Conservation (phyloP, 1,140 invertebrate genomes). For the Oedothorax gibbosus region DNA sequence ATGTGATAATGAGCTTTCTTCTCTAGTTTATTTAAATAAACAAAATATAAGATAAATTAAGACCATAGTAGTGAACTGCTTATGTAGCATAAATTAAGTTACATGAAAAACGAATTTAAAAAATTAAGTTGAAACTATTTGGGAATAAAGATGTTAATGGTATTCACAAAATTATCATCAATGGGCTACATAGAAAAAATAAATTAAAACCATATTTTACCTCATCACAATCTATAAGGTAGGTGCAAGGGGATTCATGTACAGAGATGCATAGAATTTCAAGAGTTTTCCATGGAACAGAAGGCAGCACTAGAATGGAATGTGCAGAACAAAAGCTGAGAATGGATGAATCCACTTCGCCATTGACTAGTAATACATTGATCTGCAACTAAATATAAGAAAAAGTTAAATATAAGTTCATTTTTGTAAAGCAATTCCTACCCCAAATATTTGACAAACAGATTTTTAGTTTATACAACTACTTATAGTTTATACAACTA, state of each 20-base stretch:
- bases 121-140: not conserved
- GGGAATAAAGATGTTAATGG: not conserved
- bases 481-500: no score
- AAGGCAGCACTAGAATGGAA: slow-evolving; percentile 9
- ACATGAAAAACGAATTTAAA: not conserved
- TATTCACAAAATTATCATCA: not conserved
- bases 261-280: not conserved
- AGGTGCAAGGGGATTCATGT: slow-evolving; percentile 10
- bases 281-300: not conserved
- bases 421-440: no score
- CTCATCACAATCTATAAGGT: slow-evolving; percentile 40
- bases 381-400: slow-evolving; percentile 20
- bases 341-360: slow-evolving; percentile 31
- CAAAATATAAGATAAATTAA: not conserved
- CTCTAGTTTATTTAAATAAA: no score
- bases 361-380: slow-evolving; percentile 13
- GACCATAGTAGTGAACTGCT: not conserved
- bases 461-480: no score
- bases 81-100: not conserved
- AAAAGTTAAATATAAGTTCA: not conserved
- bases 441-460: no score
- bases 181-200: not conserved
- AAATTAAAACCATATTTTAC: slow-evolving; percentile 1
- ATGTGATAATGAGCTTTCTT: no score
- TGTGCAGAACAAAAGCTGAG: not conserved